Conservation (phyloP, 2,888 invertebrate species). For the Drosophila emarginata region DNA sequence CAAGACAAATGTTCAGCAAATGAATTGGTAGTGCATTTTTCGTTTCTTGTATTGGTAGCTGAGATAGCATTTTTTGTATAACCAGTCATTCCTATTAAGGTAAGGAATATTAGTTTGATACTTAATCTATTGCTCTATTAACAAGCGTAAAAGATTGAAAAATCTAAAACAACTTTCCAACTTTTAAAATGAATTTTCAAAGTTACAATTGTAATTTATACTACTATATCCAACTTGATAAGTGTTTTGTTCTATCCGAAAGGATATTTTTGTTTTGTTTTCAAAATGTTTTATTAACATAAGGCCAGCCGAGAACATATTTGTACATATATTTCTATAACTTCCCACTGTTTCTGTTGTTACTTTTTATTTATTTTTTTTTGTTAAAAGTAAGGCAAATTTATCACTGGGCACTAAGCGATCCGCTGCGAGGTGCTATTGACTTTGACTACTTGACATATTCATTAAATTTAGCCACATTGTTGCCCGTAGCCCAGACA, state of each 20-base stretch:
- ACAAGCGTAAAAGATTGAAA: too few species aligned
- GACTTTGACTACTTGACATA: slow-evolving; percentile 76
- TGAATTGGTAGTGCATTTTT: background rate
- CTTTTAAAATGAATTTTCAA: too few species aligned
- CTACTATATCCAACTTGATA: too few species aligned
- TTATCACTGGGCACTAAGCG: slow-evolving; percentile 63
- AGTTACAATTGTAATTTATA: too few species aligned
- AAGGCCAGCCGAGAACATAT: too few species aligned
- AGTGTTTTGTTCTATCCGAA: background rate
- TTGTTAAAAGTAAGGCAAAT: slow-evolving; percentile 51
- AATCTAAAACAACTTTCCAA: too few species aligned
- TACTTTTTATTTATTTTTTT: too few species aligned
- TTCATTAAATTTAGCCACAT: slow-evolving; percentile 76
- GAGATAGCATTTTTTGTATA: background rate
- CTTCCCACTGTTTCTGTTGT: slow-evolving; percentile 49
- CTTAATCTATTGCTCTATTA: background rate
- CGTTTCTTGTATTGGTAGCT: background rate
- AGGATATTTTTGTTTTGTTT: too few species aligned
- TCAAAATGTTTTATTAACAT: too few species aligned
- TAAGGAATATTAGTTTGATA: background rate
- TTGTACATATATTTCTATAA: background rate
- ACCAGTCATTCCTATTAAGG: background rate
- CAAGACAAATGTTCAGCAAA: background rate
- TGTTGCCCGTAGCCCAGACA: slow-evolving; percentile 53
- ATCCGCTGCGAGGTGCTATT: slow-evolving; percentile 33